Evolutionary conservation across 2,888 invertebrate species (phyloP), one percentile per base, ranked within the genome.

Genomic region (Luperina nickerlii): DNA sequence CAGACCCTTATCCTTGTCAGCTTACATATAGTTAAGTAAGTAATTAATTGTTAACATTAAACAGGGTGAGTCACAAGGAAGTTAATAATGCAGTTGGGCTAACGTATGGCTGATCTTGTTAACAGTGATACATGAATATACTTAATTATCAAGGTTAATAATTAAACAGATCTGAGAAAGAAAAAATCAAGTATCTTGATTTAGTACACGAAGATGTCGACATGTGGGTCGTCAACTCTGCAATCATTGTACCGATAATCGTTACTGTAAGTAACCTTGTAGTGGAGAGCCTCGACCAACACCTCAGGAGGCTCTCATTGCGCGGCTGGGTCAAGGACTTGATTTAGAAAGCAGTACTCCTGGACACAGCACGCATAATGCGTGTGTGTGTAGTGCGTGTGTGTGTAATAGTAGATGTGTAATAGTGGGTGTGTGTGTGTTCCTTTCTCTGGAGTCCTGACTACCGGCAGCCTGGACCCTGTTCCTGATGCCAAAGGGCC

Each of bases 51-150:
- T 69, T 76, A 60, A 57, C 78, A 62, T 74, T 81, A 32, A 70
- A 57, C 32, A 62, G 67, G 38, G 8, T 8, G 57, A 67, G 38
- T 85, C 81, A 86, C 86, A 76, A 76, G 86, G 73, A 78, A 74
- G 85, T 84, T 86, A 85, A 84, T 85, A 82, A 85, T 84, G 74
- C 73, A 84, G 45, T 5, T 13, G 18, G 38, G 24, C 8, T 5
- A 42, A n/a, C 51, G 32, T 51, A 51, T 62, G 48, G 27, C 62
- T 76, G 67, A 82, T 74, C 60, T 76, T 15, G 75, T 74, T 81
- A 45, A 65, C 13, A 63, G 76, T 72, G 51, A 76, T 45, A 76
- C 67, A 63, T 70, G 42, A 62, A 62, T 77, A 48, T 65, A 73
- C 54, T 42, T 76, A 67, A 79, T 76, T 71, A 81, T n/a, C 15